Base-by-base conservation (phyloP, 2,113 vertebrate species). In the Dunckerocampus dactyliophorus region DNA sequence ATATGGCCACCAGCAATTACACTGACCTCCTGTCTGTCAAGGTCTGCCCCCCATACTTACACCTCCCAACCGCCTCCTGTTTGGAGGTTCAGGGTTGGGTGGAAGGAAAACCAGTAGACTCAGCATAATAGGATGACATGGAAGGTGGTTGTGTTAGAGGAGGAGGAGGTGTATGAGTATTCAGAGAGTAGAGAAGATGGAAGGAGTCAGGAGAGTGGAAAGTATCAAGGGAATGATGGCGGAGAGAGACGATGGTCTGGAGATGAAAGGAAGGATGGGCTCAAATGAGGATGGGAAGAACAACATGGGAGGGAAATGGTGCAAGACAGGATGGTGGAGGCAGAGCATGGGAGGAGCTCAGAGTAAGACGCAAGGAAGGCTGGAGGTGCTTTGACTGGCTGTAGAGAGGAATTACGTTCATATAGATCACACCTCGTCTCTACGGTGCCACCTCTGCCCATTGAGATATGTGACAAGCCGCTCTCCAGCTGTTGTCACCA, bases 1-100 rank as follows among this genome's bases (percentile, higher is more conserved):
- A 98, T 97, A 98, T 98, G 96, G 95, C 96, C 94, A 91, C 93
- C 95, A 98, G 96, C 96, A 95, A 96, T 96, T 95, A 96, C 92
- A 86, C 93, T 98, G 96, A 99, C 96, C 96, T 98, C 96, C 93
- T 91, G 94, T 94, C 94, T 96, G 96, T 97, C 96, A 98, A 97
- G 95, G 96, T 98, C 96, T 93, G 90, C 88, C 90, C 92, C 92
- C 71, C 67, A 20, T 37, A 87, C 91, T 89, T 92, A 91, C 90
- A 85, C 92, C 94, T 92, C 94, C 95, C 96, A 97, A 95, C 95
- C 95, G 97, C 94, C 92, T 93, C 91, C 92, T 92, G 92, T 84
- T 84, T 78, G 63, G 78, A 66, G 69, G 70, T 67, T 69, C 42
- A n/a, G 19, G 64, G 21, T n/a, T 24, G 57, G 16, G 42, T 63